Evolutionary conservation across 2,888 invertebrate genomes (phyloP), one percentile per base, ranked within the genome.

Genomic region (Pyrochroa serraticornis): DNA sequence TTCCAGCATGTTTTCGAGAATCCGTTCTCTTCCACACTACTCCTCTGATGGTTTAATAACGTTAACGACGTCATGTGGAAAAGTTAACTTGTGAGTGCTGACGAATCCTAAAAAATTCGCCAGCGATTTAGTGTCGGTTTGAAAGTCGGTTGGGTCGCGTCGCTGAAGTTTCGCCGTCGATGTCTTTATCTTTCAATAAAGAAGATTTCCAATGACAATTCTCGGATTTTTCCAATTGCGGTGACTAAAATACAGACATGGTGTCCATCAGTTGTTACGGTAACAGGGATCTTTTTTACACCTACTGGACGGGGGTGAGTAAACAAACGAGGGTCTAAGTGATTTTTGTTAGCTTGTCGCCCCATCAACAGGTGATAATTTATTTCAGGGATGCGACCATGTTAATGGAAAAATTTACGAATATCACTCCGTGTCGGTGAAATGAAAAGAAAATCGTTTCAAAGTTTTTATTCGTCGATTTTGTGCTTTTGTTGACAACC

Each of bases 291-390:
- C 61, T 70, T 38, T 67, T 70, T 51, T 68, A 67, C 50, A 58
- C 49, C 6, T 53, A 65, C 42, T 68, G 70, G 70, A 66, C 64
- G 8, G 63, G 65, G 64, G 69, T 69, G 49, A 68, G 69, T 64
- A 50, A 63, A 52, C 42, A 49, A 22, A 22, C 22, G 22, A 22
- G 22, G 2, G 22, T 22, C 5, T 9, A 33, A 46, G 22, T 44
- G 47, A 35, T 49, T 44, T 46, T 41, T 35, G 32, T 33, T 35
- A 22, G 9, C 22, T 30, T 6, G 22, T 33, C 7, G 7, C 32
- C 9, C 6, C 56, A 62, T 58, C 35, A 46, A 42, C 37, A 60
- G 34, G 57, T 51, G 57, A 45, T 57, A 57, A 57, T 57, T 56
- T 5, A 7, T 42, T 42, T 9, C n/a, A 22, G 22, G 22, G 22